A percentile compares a stretch with the other conserved stretches of the same genome.
Evolutionary conservation across 2,797 vertebrate species (phyloP).

Genomic region (Moxostoma hubbsi): DNA sequence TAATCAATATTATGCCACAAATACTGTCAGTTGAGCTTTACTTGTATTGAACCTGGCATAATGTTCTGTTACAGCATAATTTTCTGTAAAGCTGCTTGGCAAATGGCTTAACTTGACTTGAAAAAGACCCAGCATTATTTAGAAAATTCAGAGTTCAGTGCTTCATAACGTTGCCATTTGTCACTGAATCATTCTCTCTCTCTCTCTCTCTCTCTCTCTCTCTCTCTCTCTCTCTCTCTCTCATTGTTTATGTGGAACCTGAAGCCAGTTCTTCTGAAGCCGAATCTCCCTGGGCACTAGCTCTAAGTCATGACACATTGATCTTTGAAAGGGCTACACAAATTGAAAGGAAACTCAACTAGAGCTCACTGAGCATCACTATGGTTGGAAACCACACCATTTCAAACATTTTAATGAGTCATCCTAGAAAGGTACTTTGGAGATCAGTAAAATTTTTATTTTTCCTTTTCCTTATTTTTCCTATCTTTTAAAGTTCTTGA

Average conservation of each 20-base stretch:
- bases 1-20: too few relatives aligned
- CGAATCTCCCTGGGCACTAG: background rate
- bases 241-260: constrained; percentile 30
- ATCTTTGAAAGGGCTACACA: constrained; percentile 2
- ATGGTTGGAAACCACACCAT: background rate
- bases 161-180: background rate
- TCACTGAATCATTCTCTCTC: too few relatives aligned
- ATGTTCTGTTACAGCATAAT: too few relatives aligned
- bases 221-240: constrained; percentile 20
- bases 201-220: background rate
- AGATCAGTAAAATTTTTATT: too few relatives aligned
- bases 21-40: too few relatives aligned
- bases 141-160: background rate
- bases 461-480: too few relatives aligned
- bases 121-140: background rate
- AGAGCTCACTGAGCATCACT: background rate
- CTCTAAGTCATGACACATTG: background rate
- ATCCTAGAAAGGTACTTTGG: too few relatives aligned
- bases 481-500: too few relatives aligned
- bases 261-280: constrained; percentile 3
- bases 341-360: constrained; percentile 11
- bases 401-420: constrained; percentile 3
- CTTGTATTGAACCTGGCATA: too few relatives aligned
- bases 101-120: too few relatives aligned
- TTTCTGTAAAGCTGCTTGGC: too few relatives aligned